phyloP scores from a whole-genome alignment of 2,888 invertebrate genomes.

The Beris morrisii region DNA sequence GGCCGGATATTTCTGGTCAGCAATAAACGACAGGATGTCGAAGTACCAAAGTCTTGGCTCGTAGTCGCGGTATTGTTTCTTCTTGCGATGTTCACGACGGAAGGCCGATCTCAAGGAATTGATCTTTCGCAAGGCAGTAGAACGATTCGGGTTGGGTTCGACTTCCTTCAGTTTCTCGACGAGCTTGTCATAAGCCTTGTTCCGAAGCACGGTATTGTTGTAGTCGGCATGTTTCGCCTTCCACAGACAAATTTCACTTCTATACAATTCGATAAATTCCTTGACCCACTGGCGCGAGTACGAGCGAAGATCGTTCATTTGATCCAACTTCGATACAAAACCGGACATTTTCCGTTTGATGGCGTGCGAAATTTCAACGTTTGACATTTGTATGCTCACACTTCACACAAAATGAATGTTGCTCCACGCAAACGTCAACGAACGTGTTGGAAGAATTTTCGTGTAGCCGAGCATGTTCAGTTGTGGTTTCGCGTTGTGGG shows the following conservation, averaged over 20 bases:
- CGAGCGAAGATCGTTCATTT: constrained; percentile 48
- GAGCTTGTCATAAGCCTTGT: constrained; percentile 53
- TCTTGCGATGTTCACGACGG: constrained; percentile 52
- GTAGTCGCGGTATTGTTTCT: constrained; percentile 48
- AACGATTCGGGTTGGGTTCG: constrained; percentile 53
- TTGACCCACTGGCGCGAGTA: constrained; percentile 55
- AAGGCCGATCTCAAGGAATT: constrained; percentile 54
- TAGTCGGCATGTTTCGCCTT: constrained; percentile 54
- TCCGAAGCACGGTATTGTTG: constrained; percentile 52
- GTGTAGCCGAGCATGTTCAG: no score
- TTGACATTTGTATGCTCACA: no score
- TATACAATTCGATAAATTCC: constrained; percentile 54
- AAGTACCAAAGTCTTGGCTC: constrained; percentile 54
- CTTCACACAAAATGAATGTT: no score
- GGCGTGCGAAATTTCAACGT: no score
- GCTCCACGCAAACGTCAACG: no score
- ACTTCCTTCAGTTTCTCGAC: constrained; percentile 54
- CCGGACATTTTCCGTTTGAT: no score
- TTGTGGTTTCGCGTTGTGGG: no score
- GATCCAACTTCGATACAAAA: no score
- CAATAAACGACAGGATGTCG: constrained; percentile 52
- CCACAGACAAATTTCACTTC: constrained; percentile 53
- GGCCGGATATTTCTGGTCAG: constrained; percentile 46
- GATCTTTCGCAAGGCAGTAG: constrained; percentile 55
- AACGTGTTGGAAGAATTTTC: no score